A percentile compares a stretch with the other conserved stretches of the same genome.
phyloP scores from a whole-genome alignment of 30 jellyfish, hydroid and myxozoan species.

The Aurelia aurita complex sp. Pacific region DNA sequence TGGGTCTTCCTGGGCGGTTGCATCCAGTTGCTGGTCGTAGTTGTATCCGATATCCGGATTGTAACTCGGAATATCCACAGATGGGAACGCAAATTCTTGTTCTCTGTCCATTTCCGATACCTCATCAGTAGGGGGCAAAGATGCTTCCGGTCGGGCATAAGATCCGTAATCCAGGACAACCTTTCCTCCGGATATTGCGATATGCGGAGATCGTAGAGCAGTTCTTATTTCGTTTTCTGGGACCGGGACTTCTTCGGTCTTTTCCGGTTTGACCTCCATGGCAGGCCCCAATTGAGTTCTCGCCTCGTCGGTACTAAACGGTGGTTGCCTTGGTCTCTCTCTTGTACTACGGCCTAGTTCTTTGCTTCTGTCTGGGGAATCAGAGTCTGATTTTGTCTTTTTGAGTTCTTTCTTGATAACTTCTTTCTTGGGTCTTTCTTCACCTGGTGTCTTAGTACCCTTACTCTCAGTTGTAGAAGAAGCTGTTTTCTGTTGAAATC shows the following conservation, averaged over 20 bases:
- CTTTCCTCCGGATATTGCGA: constrained; percentile 57
- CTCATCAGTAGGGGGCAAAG: constrained; percentile 6
- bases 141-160: constrained; percentile 5
- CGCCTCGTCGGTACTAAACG: background rate
- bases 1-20: constrained; percentile 30
- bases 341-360: constrained; percentile 2
- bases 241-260: constrained; percentile 25
- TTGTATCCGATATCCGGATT: constrained; percentile 32
- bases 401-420: background rate
- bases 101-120: constrained; percentile 12
- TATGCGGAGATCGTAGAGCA: constrained; percentile 58
- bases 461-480: constrained; percentile 4
- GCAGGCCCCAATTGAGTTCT: background rate
- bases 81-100: constrained; percentile 14
- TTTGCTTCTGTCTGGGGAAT: background rate
- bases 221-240: constrained; percentile 35
- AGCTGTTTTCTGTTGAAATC: background rate
- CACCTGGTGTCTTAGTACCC: background rate
- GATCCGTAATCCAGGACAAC: constrained; percentile 51
- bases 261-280: background rate
- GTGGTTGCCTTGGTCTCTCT: background rate
- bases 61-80: constrained; percentile 18
- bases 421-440: background rate
- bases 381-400: background rate
- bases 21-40: constrained; percentile 38